Base-by-base conservation (phyloP, 2,797 vertebrate species). In the Sylvia borin region DNA sequence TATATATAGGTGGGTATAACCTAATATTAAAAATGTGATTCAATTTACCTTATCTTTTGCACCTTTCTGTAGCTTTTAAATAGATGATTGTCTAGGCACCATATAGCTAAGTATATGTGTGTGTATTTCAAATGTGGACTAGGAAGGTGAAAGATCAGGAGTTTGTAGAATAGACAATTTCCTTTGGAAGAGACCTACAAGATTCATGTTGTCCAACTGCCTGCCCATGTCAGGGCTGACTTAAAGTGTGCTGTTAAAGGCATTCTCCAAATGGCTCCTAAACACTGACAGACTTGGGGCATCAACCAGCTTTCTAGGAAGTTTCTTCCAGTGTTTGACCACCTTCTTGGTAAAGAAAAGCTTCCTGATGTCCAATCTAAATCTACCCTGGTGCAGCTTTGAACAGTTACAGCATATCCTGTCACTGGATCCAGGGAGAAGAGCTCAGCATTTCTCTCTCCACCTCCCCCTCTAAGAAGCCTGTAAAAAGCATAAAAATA, bases 351-450 rank as follows among this genome's bases (percentile, higher is more conserved):
- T 65, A 40, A 50, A 51, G 25, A 65, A 75, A 13, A 7, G 8
- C 42, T 81, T 68, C 42, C 36, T 42, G 2, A 42, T 48, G 32
- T 48, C 29, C 32, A 43, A 1, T 64, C 18, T 77, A 6, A 91
- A 10, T 38, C 25, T 16, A 10, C 12, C 7, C 16, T 54, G n/a
- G 7, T 54, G 10, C 32, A 34, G 34, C 25, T 76, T 51, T 65
- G 72, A 47, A 11, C 17, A 45, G 21, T 65, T 82, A 17, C n/a
- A 10, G 4, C 0, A 0, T 8, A 2, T 7, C 19, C 43, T 67
- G 1, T 53, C 10, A 3, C 27, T 64, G 32, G 21, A 54, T 54
- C 11, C 31, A 54, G 29, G 54, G 20, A 64, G 50, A 64, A 36
- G 36, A 73, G 55, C 13, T 67, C 16, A 72, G 50, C 27, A 38